Conservation (phyloP, 2,113 vertebrate genomes). For the Dolichotis patagonum region DNA sequence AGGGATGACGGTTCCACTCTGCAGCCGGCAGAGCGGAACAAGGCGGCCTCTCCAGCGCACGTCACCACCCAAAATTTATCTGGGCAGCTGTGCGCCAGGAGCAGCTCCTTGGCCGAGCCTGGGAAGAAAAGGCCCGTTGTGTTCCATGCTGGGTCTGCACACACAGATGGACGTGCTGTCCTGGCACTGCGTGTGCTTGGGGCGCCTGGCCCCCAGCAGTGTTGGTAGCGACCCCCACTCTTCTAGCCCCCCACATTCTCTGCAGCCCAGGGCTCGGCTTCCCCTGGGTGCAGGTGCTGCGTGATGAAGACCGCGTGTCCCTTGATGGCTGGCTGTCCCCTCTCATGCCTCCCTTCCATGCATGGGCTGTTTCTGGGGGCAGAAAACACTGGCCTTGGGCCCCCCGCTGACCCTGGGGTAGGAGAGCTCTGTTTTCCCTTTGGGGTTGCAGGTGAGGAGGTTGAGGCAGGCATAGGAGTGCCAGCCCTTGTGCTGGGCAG, state of each 20-base stretch:
- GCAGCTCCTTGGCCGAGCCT: background rate
- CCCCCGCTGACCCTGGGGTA: background rate
- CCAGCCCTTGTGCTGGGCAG: background rate
- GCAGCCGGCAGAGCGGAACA: background rate
- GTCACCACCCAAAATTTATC: conserved; percentile 8
- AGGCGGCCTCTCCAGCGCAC: background rate
- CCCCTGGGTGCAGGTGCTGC: background rate
- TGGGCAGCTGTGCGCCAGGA: conserved; percentile 16
- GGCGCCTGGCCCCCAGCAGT: background rate
- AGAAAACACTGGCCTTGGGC: background rate
- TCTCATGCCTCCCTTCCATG: too few species aligned
- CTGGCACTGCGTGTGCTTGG: accelerated
- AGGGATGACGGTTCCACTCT: background rate
- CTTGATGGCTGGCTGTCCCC: background rate
- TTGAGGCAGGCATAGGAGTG: accelerated
- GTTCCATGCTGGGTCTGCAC: background rate
- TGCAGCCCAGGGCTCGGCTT: background rate
- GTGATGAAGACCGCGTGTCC: too few species aligned
- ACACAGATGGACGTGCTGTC: background rate
- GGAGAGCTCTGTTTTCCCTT: too few species aligned
- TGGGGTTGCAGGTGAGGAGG: background rate
- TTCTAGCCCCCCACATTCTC: accelerated
- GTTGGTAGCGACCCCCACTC: background rate
- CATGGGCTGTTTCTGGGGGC: background rate
- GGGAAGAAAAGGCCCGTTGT: background rate